A percentile compares a stretch with the other conserved stretches of the same genome.
Conservation (phyloP, 1,140 invertebrate genomes). For the Bathynomus jamesi region DNA sequence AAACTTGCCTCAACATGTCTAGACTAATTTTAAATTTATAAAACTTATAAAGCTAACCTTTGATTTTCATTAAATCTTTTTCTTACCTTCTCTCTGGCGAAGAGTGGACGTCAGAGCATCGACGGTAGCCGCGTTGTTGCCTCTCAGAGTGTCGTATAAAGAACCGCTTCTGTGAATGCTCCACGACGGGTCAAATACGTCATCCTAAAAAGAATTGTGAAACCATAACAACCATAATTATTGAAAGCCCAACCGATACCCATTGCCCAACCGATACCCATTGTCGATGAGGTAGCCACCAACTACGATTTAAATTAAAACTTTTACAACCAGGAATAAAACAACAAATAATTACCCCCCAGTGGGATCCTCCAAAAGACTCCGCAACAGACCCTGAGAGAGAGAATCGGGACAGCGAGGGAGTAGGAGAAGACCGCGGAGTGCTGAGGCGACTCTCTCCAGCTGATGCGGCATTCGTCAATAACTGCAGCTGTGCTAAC, state of each 20-base stretch:
- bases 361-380: slow-evolving; percentile 23
- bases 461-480: background rate
- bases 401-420: slow-evolving; percentile 39
- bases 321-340: background rate
- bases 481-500: slow-evolving; percentile 10
- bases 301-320: background rate
- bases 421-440: slow-evolving; percentile 39
- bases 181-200: slow-evolving; percentile 46
- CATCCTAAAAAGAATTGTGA: slow-evolving; percentile 47
- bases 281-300: background rate
- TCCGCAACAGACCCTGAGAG: slow-evolving; percentile 38
- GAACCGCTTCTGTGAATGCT: slow-evolving; percentile 44
- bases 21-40: too few species aligned
- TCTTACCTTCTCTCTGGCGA: slow-evolving; percentile 60
- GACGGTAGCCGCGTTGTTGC: slow-evolving; percentile 53
- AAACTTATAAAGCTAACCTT: too few species aligned
- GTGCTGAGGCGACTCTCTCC: slow-evolving; percentile 34
- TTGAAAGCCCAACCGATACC: too few species aligned
- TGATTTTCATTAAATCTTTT: too few species aligned
- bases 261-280: background rate
- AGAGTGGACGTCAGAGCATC: slow-evolving; percentile 74
- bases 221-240: too few species aligned
- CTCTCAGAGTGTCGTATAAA: slow-evolving; percentile 56
- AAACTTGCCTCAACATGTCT: too few species aligned
- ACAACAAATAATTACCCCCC: slow-evolving; percentile 20